A percentile compares a stretch with the other conserved stretches of the same genome.
These are phyloP conservation scores for Melangyna quadrimaculata DNA, from an alignment of 2,888 invertebrate genomes.

Conservation along the genomic window DNA sequence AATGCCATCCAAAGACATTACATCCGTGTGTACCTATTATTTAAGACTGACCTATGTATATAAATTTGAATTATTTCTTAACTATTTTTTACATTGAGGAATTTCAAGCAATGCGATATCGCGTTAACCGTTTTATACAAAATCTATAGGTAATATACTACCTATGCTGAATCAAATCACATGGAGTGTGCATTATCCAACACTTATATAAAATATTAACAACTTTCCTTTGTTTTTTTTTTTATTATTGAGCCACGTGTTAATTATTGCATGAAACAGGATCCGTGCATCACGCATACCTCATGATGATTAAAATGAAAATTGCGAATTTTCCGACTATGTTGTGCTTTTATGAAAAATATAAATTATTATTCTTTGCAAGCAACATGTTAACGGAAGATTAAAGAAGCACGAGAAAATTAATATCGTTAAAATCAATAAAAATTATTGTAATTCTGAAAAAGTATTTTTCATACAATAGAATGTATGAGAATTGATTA, in stretches of 20 bases:
- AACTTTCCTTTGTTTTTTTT: slow-evolving; percentile 1
- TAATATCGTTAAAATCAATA: slow-evolving; percentile 8
- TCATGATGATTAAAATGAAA: slow-evolving; percentile 21
- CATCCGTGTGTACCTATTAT: too few species aligned
- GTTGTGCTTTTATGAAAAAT: slow-evolving; percentile 31
- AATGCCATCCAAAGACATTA: too few species aligned
- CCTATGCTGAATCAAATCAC: not conserved
- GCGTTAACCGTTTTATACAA: too few species aligned
- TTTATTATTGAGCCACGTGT: slow-evolving; percentile 43
- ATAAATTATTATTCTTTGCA: slow-evolving; percentile 20
- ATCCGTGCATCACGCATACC: slow-evolving; percentile 61
- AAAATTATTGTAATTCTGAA: slow-evolving; percentile 5
- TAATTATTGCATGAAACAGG: slow-evolving; percentile 60
- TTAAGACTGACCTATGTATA: too few species aligned
- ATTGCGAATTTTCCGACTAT: slow-evolving; percentile 29
- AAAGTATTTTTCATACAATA: not conserved
- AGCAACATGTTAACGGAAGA: not conserved
- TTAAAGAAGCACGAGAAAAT: not conserved
- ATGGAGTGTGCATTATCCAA: not conserved
- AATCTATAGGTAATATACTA: too few species aligned
- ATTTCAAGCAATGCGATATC: too few species aligned
- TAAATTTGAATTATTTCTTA: too few species aligned
- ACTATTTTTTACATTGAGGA: too few species aligned
- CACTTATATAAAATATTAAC: slow-evolving; percentile 1
- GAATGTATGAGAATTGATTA: not conserved